A percentile compares a stretch with the other conserved stretches of the same genome.
Conservation (phyloP, 1,140 invertebrate genomes). For the Polyergus mexicanus region DNA sequence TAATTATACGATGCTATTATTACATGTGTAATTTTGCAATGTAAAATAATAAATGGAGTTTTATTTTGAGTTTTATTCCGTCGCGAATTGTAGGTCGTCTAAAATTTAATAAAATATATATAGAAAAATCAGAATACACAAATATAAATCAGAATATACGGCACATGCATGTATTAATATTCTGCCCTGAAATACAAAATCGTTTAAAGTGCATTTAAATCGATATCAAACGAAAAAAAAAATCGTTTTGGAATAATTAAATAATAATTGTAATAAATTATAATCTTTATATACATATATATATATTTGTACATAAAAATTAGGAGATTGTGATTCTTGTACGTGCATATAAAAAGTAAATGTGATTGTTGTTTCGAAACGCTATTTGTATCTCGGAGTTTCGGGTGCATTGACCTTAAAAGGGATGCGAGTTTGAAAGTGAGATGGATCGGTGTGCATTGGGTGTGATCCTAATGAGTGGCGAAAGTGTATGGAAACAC, state of each 20-base stretch:
- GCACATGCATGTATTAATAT: too few species aligned
- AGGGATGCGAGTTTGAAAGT: slow-evolving; percentile 38
- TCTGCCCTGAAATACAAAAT: too few species aligned
- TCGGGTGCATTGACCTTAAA: slow-evolving; percentile 38
- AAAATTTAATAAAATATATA: not conserved
- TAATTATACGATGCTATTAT: too few species aligned
- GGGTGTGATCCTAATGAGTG: slow-evolving; percentile 60
- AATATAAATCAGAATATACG: too few species aligned
- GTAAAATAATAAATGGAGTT: not conserved
- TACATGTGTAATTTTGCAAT: too few species aligned
- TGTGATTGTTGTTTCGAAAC: not conserved
- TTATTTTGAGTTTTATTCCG: not conserved
- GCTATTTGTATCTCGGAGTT: slow-evolving; percentile 21
- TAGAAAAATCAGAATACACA: too few species aligned
- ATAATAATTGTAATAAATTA: not conserved
- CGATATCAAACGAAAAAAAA: too few species aligned
- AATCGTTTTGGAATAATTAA: not conserved
- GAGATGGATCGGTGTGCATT: slow-evolving; percentile 29
- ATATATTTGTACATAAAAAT: not conserved
- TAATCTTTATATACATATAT: not conserved
- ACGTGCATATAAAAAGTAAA: not conserved
- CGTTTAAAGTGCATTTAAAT: not conserved
- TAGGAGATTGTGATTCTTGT: not conserved
- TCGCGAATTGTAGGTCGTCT: not conserved
- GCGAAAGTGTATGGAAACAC: slow-evolving; percentile 58